Evolutionary conservation across 35 echinoderm and acorn worm genomes (phyloP).

Genomic region (Ophioderma brevispina): DNA sequence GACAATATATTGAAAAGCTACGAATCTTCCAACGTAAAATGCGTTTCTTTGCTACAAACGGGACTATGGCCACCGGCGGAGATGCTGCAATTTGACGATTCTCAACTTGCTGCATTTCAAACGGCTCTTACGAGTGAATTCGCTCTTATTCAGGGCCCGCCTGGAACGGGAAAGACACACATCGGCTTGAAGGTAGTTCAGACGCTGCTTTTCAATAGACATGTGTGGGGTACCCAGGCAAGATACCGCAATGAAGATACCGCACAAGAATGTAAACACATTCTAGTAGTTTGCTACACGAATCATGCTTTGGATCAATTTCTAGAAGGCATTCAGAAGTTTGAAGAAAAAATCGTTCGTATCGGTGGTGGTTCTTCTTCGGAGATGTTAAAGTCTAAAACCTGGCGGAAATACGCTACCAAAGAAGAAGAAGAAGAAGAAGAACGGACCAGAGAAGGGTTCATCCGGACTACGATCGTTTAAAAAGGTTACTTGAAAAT

Average conservation of each 20-base stretch:
- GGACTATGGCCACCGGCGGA: constrained; percentile 42
- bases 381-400: constrained; percentile 76
- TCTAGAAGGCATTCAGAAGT: constrained; percentile 79
- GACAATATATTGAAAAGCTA: not conserved
- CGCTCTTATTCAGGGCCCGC: constrained; percentile 90
- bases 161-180: constrained; percentile 97
- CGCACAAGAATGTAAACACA: too few species aligned
- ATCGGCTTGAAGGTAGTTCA: constrained; percentile 92
- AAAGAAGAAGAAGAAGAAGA: too few species aligned
- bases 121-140: constrained; percentile 86
- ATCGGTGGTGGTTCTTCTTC: constrained; percentile 86
- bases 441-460: too few species aligned
- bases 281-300: constrained; percentile 84
- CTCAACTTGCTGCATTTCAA: constrained; percentile 71
- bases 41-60: too few species aligned
- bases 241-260: too few species aligned
- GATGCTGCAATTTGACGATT: constrained; percentile 64
- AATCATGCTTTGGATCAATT: constrained; percentile 99
- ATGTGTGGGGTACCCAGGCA: too few species aligned
- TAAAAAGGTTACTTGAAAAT: too few species aligned
- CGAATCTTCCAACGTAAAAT: too few species aligned
- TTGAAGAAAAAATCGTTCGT: constrained; percentile 61
- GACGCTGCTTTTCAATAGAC: constrained; percentile 68
- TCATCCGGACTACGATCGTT: too few species aligned
- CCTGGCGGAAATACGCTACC: too few species aligned